Percentiles rank a stretch among this genome's conserved stretches.
Conservation (phyloP, 2,888 invertebrate species). For the Acleris cristana region DNA sequence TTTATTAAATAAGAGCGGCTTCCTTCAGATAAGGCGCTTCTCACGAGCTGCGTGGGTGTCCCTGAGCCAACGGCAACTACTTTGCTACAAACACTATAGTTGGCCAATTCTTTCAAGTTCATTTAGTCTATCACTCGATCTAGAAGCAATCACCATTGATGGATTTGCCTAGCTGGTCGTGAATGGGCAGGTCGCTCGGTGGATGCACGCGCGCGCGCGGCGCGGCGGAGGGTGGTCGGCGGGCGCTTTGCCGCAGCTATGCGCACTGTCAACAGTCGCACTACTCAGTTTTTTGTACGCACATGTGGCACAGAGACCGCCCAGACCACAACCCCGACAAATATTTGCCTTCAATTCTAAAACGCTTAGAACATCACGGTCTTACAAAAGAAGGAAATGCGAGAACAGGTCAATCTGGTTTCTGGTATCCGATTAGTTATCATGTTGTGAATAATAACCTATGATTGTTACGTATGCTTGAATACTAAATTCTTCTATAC, state of each 20-base stretch:
- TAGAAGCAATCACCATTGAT: no score
- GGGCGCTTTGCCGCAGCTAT: conserved; percentile 71
- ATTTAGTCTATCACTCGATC: neutral
- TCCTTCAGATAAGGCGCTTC: conserved; percentile 71
- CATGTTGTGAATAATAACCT: conserved; percentile 38
- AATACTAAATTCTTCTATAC: neutral
- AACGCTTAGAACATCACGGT: conserved; percentile 72
- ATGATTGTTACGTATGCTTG: conserved; percentile 21
- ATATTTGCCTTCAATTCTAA: conserved; percentile 80
- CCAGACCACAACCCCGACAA: conserved; percentile 72
- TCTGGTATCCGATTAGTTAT: conserved; percentile 48
- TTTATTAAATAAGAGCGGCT: conserved; percentile 70
- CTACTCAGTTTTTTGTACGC: conserved; percentile 72
- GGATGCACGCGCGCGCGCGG: neutral
- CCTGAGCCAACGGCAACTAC: neutral
- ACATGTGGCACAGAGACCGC: conserved; percentile 70
- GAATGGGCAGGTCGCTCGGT: conserved; percentile 4
- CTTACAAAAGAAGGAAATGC: conserved; percentile 65
- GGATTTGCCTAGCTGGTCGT: neutral
- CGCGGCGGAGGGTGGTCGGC: conserved; percentile 65
- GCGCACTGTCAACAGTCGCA: conserved; percentile 79
- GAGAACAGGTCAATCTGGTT: conserved; percentile 59
- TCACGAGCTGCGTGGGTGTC: conserved; percentile 51
- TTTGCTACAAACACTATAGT: neutral
- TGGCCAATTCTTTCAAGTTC: conserved; percentile 4